Base-by-base conservation (phyloP, 2,113 vertebrate species). In the Hypocryptadius cinnamomeus region DNA sequence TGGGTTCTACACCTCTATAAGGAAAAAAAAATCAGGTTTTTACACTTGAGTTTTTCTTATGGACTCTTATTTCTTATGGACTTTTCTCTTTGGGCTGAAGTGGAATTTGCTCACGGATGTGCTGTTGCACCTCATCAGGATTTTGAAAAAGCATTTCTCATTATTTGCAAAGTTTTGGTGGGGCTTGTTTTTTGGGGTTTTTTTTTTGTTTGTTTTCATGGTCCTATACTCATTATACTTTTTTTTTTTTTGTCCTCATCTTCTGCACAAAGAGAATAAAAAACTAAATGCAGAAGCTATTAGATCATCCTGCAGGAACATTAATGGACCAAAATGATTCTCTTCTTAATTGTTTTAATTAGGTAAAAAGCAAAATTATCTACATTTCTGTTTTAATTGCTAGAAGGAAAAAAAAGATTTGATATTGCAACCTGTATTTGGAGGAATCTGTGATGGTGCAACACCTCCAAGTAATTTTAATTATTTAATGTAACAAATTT, bases 121-220 rank as follows among this genome's bases (percentile, higher is more conserved):
- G 40, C 6, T 44, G 40, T 19, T 57, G 51, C 7, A 37, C 10
- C 19, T 68, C 51, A 73, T 4, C 30, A 45, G 25, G 64, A 31
- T 18, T 40, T 64, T 45, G 23, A 15, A 77, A 69, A 70, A 27
- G 0, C 0, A 33, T 35, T 76, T 91, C 63, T 79, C 21, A 8
- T 77, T 70, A 28, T 27, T 56, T 72, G 48, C 8, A 22, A 4
- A 40, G 9, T 39, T 91, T 77, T 48, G 8, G 5, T 45, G 19
- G 2, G 10, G 4, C 10, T 15, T 53, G 4, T 1, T 3, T 8
- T 30, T 48, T 6, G n/a, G n/a, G n/a, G n/a, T 8, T 5, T 13
- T 6, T 33, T 56, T 44, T 44, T 44, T 44, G 40, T 54, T n/a
- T 15, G 5, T 54, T 48, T 79, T 83, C 15, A 50, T 30, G 16